Evolutionary conservation across 2,797 vertebrate species (phyloP).

Genomic region (Melanotaenia trifasciata): DNA sequence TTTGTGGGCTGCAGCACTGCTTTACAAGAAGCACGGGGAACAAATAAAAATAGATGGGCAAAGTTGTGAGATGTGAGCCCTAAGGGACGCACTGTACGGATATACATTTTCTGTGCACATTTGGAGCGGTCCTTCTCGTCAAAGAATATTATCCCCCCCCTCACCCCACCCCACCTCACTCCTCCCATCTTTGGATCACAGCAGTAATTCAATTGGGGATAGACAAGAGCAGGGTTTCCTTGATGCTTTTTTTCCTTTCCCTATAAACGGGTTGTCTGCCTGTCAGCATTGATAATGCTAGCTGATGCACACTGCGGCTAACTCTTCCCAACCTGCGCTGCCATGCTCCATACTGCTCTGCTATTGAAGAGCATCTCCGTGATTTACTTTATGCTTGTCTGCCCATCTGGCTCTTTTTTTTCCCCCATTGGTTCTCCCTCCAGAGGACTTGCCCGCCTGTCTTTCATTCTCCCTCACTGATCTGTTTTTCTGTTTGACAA

Average conservation of each 20-base stretch:
- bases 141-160: conserved; percentile 65
- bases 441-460: conserved; percentile 48
- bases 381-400: conserved; percentile 72
- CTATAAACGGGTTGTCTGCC: conserved; percentile 78
- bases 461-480: conserved; percentile 62
- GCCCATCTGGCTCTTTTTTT: conserved; percentile 57
- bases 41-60: conserved; percentile 79
- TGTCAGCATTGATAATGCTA: conserved; percentile 79
- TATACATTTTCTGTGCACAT: conserved; percentile 71
- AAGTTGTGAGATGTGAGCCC: conserved; percentile 78
- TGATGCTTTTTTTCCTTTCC: conserved; percentile 64
- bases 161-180: neutral
- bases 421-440: conserved; percentile 44
- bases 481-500: conserved; percentile 74
- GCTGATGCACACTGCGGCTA: conserved; percentile 66
- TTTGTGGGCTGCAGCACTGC: conserved; percentile 69
- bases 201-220: conserved; percentile 79
- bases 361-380: conserved; percentile 62
- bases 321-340: conserved; percentile 60
- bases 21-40: conserved; percentile 74
- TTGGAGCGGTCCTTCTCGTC: conserved; percentile 70
- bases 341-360: conserved; percentile 59
- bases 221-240: conserved; percentile 75
- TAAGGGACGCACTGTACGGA: conserved; percentile 65
- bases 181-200: conserved; percentile 58